Evolutionary conservation across 2,113 vertebrate genomes (phyloP).

Genomic region (Tragelaphus strepsiceros): DNA sequence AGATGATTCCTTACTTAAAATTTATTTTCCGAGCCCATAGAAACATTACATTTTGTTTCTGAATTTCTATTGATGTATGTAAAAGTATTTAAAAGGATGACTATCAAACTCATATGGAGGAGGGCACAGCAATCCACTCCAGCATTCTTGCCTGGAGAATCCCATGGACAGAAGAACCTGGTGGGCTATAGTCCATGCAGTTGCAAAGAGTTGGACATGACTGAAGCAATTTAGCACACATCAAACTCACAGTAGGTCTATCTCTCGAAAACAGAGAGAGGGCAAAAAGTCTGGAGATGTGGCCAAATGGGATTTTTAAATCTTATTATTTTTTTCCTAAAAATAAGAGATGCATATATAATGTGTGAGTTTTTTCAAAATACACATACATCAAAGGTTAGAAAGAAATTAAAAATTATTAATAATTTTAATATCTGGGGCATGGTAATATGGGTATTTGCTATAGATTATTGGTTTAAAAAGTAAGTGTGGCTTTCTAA

Average conservation of each 20-base stretch:
- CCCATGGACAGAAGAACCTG: background rate
- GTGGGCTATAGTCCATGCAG: background rate
- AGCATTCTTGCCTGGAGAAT: background rate
- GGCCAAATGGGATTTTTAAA: background rate
- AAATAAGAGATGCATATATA: background rate
- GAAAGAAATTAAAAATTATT: conserved; percentile 15
- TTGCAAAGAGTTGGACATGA: background rate
- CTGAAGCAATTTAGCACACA: background rate
- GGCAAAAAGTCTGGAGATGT: background rate
- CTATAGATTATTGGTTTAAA: background rate
- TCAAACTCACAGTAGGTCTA: background rate
- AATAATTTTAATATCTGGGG: background rate
- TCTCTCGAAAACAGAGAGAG: background rate
- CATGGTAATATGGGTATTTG: background rate
- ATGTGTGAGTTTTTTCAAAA: background rate
- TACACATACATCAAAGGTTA: background rate
- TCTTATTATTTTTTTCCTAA: background rate
- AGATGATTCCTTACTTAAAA: background rate
- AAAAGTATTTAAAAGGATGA: conserved; percentile 8
- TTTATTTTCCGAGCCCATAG: background rate
- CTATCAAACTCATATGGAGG: background rate
- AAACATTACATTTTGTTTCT: background rate
- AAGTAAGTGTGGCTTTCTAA: background rate
- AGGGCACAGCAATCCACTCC: background rate
- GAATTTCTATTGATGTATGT: background rate